Evolutionary conservation across 1,140 invertebrate species (phyloP).

Genomic region (Dreissena polymorpha): DNA sequence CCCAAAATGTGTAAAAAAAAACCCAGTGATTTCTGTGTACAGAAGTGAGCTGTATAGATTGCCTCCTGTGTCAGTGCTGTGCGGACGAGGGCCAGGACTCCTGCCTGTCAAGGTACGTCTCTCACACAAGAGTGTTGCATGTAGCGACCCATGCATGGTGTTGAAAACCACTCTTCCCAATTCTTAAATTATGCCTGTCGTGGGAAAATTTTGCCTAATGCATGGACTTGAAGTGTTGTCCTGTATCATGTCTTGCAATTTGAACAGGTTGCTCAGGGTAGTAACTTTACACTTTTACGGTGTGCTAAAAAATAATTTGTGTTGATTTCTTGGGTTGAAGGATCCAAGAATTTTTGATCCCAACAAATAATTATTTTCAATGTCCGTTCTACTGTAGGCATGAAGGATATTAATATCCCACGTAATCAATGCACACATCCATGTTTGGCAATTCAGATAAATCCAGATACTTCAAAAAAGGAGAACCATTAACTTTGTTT

Average conservation of each 20-base stretch:
- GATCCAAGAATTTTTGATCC: too few species aligned
- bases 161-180: neutral
- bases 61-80: conserved; percentile 41
- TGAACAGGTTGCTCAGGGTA: neutral
- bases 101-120: conserved; percentile 39
- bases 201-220: neutral
- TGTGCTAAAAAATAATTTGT: too few species aligned
- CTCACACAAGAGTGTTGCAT: neutral
- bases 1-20: too few species aligned
- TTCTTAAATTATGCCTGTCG: neutral
- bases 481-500: too few species aligned
- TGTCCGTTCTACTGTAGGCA: too few species aligned
- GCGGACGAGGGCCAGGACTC: conserved; percentile 41
- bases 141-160: neutral
- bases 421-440: too few species aligned
- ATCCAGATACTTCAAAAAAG: too few species aligned
- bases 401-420: too few species aligned
- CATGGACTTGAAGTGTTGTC: neutral
- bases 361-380: too few species aligned
- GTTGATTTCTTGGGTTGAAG: too few species aligned
- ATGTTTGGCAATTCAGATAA: too few species aligned
- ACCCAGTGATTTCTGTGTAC: conserved; percentile 1
- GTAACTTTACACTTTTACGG: too few species aligned
- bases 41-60: conserved; percentile 44
- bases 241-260: neutral